phyloP scores from a whole-genome alignment of 2,113 vertebrate genomes.

The Phoenicopterus ruber region DNA sequence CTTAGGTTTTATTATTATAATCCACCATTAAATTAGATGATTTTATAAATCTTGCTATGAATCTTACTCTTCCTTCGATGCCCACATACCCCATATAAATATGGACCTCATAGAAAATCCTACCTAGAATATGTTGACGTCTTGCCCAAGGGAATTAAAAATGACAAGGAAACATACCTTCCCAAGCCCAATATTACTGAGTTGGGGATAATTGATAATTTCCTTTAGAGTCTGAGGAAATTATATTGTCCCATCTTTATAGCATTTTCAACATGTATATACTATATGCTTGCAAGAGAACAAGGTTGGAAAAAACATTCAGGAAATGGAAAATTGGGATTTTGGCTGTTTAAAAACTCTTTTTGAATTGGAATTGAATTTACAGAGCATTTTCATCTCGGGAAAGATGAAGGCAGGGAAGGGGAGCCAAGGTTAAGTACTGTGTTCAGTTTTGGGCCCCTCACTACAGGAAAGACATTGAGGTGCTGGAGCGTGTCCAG shows the following conservation, averaged over 20 bases:
- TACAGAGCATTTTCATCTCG: not conserved
- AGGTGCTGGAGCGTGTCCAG: too few relatives aligned
- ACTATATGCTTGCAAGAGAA: not conserved
- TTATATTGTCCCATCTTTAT: not conserved
- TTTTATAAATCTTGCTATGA: not conserved
- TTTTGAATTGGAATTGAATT: not conserved
- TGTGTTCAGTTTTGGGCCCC: too few relatives aligned
- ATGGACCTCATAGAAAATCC: not conserved
- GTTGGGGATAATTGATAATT: not conserved
- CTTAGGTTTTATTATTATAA: not conserved
- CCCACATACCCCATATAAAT: not conserved
- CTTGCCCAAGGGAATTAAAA: not conserved
- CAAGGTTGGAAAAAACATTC: not conserved
- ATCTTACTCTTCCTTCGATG: not conserved
- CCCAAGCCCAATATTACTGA: not conserved
- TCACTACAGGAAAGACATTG: too few relatives aligned
- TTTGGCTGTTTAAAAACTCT: not conserved
- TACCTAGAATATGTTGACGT: not conserved
- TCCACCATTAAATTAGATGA: not conserved
- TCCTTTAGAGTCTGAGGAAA: not conserved
- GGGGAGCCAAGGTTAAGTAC: not conserved
- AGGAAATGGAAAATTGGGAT: not conserved
- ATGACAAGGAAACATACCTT: not conserved
- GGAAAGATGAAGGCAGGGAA: not conserved
- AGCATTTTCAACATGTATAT: not conserved